Base-by-base conservation (phyloP, 2,888 invertebrate species). In the Strigamia transsilvanica region DNA sequence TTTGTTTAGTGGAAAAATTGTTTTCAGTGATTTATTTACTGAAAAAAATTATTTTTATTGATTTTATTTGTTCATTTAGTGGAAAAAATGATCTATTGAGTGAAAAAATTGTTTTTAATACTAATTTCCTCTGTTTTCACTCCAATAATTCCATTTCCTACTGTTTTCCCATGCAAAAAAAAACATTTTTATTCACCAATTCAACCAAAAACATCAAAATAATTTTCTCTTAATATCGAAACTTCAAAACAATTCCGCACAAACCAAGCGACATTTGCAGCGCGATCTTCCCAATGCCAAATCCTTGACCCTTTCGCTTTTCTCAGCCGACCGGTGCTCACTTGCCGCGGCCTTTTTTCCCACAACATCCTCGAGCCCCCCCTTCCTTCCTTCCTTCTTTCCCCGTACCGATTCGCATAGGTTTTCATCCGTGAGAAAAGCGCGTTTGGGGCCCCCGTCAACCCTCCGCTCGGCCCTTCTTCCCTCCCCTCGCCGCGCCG, bases 371-470 rank as follows among this genome's bases (percentile, higher is more conserved):
- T 51, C 51, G 51, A 51, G 6, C 51, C 51, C 51, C 18, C 51
- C n/a, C n/a, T n/a, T n/a, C n/a, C n/a, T n/a, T n/a, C n/a, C n/a
- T 51, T 18, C 66, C 66, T 66, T 66, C 66, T 27, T 66, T 27
- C 66, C 23, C 66, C 66, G 27, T 32, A 12, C 66, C 66, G 66
- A 66, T 66, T 66, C 66, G 66, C 66, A 66, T 66, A 66, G 66
- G 66, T 66, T 66, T 66, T 66, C 66, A 66, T 66, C 66, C 32
- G 66, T 66, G 66, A 66, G 66, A 66, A 66, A 66, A 66, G 66
- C 32, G 66, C 66, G 12, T 23, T 66, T 66, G 66, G 66, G n/a
- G 66, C 10, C 23, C 66, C 66, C 66, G 32, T 13, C 66, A 66
- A 66, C 66, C 66, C 66, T 66, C 66, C 66, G 66, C n/a, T 66